A percentile compares a stretch with the other conserved stretches of the same genome.
Evolutionary conservation across 2,797 vertebrate species (phyloP).

Genomic region (Onychomys torridus): DNA sequence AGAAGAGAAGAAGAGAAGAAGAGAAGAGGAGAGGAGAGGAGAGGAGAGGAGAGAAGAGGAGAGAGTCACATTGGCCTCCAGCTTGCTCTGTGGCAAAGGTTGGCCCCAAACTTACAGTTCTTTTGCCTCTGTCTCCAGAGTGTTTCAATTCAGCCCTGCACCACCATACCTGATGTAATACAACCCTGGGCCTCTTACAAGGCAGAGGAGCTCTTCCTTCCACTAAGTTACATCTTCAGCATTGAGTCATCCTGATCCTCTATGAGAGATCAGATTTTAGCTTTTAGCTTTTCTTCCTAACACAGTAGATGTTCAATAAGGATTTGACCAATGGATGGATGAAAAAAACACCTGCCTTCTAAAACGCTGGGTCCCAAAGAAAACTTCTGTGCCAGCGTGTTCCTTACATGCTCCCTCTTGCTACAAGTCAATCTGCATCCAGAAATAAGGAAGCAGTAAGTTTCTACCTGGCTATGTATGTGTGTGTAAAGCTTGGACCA

Average conservation of each 20-base stretch:
- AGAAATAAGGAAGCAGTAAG: constrained; percentile 41
- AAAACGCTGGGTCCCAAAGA: not conserved
- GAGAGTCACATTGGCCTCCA: not conserved
- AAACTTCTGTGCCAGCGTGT: not conserved
- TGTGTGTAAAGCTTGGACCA: not conserved
- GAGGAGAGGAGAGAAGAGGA: too few relatives aligned
- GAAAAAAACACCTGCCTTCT: not conserved
- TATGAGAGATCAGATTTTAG: not conserved
- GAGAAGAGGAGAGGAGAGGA: too few relatives aligned
- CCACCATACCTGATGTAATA: not conserved
- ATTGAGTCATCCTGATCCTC: not conserved
- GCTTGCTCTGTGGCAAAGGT: not conserved
- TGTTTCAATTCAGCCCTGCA: not conserved
- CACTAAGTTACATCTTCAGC: not conserved
- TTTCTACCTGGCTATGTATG: not conserved
- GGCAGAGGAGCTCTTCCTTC: too few relatives aligned
- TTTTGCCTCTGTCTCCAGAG: not conserved
- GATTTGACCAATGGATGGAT: not conserved
- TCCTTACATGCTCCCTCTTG: not conserved
- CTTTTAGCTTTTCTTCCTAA: not conserved
- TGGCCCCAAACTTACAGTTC: not conserved
- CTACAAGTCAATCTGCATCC: constrained; percentile 37
- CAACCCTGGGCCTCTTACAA: not conserved
- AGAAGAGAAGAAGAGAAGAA: too few relatives aligned
- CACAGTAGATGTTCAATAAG: not conserved